Conservation (phyloP, 2,797 vertebrate genomes). For the Lacerta bilineata region DNA sequence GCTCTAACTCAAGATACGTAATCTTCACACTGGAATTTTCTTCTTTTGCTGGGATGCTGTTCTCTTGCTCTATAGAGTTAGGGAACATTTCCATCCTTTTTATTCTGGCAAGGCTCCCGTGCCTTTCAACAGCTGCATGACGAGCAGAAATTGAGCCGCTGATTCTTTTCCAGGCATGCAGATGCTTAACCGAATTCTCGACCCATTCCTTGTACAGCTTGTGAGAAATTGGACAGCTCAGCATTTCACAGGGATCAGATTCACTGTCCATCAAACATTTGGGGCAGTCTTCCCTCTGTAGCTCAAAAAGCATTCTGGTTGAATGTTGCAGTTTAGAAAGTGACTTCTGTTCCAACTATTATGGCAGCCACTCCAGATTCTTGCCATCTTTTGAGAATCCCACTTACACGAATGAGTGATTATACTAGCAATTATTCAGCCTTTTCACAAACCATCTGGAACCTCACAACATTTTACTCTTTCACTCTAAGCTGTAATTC, state of each 20-base stretch:
- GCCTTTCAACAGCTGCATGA: conserved; percentile 6
- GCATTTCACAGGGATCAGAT: conserved; percentile 2
- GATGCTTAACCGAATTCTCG: conserved; percentile 5
- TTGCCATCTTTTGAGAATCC: background rate
- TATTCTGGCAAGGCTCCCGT: background rate
- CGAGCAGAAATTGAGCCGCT: background rate
- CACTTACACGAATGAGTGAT: background rate
- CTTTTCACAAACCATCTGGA: too few species aligned
- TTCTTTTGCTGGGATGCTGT: background rate
- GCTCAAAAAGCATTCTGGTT: background rate
- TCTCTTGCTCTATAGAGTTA: background rate
- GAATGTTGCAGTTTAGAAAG: background rate
- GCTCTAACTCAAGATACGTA: too few species aligned
- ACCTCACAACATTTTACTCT: background rate
- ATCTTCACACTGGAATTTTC: background rate
- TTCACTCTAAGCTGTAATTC: background rate
- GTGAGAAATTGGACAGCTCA: background rate
- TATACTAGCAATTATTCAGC: background rate
- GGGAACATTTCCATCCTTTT: background rate
- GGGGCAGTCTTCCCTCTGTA: background rate
- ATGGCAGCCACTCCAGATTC: background rate
- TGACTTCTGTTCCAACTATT: background rate
- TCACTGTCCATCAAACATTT: background rate
- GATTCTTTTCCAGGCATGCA: background rate
- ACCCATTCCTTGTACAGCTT: background rate